phyloP scores from a whole-genome alignment of 2,113 vertebrate genomes.

The mouse (Mus musculus) region GRCm39 chr6:54095501-54096000 shows the following conservation, averaged over 20 bases:
- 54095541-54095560: not conserved
- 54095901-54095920: not conserved
- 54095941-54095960: not conserved
- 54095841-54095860: not conserved
- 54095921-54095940: not conserved
- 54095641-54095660: not conserved
- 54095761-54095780: slow-evolving; percentile 2
- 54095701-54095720: not conserved
- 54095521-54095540: not conserved
- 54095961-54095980: slow-evolving; percentile 1
- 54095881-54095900: not conserved
- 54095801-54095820: not conserved
- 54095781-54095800: not conserved
- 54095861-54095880: not conserved
- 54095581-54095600: not conserved
- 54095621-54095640: not conserved
- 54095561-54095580: not conserved
- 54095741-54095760: not conserved
- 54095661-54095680: not conserved
- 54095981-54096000: not conserved
- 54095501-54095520: not conserved
- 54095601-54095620: not conserved
- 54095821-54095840: not conserved
- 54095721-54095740: slow-evolving; percentile 32
- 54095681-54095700: not conserved